These are phyloP conservation scores for Chrysemys picta DNA, from an alignment of 2,113 vertebrate species.

Conservation along the genomic window DNA sequence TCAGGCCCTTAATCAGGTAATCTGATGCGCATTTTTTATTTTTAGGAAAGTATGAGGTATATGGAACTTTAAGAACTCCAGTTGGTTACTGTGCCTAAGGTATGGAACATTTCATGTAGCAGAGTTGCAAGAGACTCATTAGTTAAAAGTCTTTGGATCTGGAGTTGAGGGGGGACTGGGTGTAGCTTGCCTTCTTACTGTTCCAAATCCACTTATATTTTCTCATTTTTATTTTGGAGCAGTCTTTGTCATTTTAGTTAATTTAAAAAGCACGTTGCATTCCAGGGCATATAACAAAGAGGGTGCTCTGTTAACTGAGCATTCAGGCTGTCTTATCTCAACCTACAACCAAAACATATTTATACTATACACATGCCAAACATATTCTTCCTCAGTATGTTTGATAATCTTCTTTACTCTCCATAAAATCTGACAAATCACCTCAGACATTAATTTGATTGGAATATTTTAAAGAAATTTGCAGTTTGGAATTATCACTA, in stretches of 20 bases:
- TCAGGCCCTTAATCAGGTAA: background rate
- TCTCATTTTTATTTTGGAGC: background rate
- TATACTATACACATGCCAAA: too few species aligned
- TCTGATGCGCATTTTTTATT: background rate
- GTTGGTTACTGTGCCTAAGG: background rate
- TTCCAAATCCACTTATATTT: background rate
- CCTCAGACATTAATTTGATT: too few species aligned
- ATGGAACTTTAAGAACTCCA: background rate
- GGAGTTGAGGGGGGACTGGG: background rate
- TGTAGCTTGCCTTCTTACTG: background rate
- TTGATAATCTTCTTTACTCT: too few species aligned
- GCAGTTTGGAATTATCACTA: too few species aligned
- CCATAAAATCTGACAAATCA: too few species aligned
- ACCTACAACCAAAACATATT: background rate
- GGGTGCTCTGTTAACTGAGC: background rate
- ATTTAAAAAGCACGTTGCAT: background rate
- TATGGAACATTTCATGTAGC: too few species aligned
- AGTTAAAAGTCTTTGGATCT: background rate
- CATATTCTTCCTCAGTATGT: too few species aligned
- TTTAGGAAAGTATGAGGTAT: background rate
- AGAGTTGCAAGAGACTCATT: too few species aligned
- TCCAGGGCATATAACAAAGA: background rate
- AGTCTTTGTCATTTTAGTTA: background rate
- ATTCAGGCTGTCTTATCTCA: background rate
- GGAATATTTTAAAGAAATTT: too few species aligned